These are phyloP conservation scores for Lysandra coridon DNA, from an alignment of 2,888 invertebrate genomes.

Conservation along the genomic window DNA sequence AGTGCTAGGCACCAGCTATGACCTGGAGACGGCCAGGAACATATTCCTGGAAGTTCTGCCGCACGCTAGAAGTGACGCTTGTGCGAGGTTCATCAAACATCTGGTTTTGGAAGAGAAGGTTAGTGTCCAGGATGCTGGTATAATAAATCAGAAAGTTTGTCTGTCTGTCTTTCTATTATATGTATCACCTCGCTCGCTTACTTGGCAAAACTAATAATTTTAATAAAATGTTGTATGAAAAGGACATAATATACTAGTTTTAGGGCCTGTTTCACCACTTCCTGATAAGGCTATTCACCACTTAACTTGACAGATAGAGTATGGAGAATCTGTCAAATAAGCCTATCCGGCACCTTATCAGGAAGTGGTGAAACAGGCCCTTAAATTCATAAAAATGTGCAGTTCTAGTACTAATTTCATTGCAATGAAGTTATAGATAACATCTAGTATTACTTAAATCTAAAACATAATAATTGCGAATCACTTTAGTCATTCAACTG, in stretches of 20 bases:
- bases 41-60: slow-evolving; percentile 87
- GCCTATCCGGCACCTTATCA: no score
- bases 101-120: slow-evolving; percentile 80
- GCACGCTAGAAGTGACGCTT: slow-evolving; percentile 83
- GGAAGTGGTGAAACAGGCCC: no score
- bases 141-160: not conserved
- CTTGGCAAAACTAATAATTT: no score
- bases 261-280: no score
- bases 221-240: no score
- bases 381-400: not conserved
- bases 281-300: no score
- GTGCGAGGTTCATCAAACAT: slow-evolving; percentile 83
- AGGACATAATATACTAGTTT: no score
- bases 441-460: not conserved
- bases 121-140: not conserved
- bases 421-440: not conserved
- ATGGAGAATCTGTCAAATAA: no score
- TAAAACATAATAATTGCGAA: no score
- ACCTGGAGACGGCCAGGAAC: slow-evolving; percentile 86
- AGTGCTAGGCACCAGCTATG: slow-evolving; percentile 86
- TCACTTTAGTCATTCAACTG: no score
- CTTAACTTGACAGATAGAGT: no score
- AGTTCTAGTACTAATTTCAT: not conserved
- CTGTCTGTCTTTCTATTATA: not conserved
- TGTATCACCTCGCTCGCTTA: not conserved